Percentiles rank a stretch among this genome's conserved stretches.
phyloP scores from a whole-genome alignment of 2,113 vertebrate species.

The Lycocorax pyrrhopterus region DNA sequence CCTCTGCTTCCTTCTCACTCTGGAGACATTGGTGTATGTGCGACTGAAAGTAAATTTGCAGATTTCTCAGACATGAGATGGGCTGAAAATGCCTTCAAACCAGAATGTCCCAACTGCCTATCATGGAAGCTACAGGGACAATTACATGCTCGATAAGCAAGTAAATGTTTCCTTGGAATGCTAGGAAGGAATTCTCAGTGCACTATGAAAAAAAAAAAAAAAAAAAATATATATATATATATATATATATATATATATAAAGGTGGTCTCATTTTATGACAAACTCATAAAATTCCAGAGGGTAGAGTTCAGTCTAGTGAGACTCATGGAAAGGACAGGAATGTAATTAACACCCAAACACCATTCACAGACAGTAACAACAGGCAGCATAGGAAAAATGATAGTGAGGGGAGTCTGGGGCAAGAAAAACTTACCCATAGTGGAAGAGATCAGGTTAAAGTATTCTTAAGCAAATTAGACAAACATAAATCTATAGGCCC shows the following conservation, averaged over 20 bases:
- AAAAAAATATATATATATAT: too few relatives aligned
- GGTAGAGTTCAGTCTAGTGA: background rate
- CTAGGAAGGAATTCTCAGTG: background rate
- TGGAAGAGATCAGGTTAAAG: background rate
- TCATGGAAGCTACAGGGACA: background rate
- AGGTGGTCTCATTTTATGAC: background rate
- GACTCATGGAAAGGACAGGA: background rate
- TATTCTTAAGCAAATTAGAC: background rate
- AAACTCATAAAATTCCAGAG: background rate
- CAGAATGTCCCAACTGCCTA: background rate
- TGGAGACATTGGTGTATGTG: background rate
- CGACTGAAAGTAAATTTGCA: background rate
- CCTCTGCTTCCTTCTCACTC: background rate
- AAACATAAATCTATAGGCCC: background rate
- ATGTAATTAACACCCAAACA: background rate
- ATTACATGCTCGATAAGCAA: background rate
- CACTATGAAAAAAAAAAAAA: background rate
- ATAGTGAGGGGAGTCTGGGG: too few relatives aligned
- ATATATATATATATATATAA: too few relatives aligned
- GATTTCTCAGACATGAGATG: background rate
- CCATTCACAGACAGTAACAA: background rate
- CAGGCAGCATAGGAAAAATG: background rate
- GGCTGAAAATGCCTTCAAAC: background rate
- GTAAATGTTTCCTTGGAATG: background rate
- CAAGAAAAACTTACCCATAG: background rate